These are phyloP conservation scores for Varanus salvator DNA, from an alignment of 2,113 vertebrate species.

Conservation along the genomic window DNA sequence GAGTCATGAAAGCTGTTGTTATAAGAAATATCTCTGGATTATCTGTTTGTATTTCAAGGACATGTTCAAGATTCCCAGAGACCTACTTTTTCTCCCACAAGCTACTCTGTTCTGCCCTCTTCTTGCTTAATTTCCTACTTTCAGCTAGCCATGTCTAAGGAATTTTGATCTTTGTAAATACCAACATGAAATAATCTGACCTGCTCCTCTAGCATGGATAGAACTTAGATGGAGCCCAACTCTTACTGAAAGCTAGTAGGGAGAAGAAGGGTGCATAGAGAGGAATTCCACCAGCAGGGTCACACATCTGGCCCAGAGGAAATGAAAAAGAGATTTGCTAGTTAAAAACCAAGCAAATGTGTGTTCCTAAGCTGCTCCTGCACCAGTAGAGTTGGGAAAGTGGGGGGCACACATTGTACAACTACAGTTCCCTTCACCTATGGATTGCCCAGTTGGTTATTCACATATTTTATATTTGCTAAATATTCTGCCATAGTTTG, in stretches of 20 bases:
- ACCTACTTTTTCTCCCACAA: neutral
- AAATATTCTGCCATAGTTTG: neutral
- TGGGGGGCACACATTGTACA: too few species aligned
- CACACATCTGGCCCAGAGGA: too few species aligned
- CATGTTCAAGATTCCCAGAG: neutral
- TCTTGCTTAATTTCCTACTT: neutral
- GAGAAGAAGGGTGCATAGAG: neutral
- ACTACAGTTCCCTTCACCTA: neutral
- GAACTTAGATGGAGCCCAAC: neutral
- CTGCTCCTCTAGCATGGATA: neutral
- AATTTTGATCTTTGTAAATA: neutral
- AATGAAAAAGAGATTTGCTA: too few species aligned
- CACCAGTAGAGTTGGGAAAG: too few species aligned
- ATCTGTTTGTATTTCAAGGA: neutral
- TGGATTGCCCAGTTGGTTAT: neutral
- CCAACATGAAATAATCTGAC: neutral
- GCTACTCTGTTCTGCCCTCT: neutral
- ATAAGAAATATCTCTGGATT: neutral
- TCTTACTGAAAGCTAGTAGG: neutral
- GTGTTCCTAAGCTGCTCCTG: too few species aligned
- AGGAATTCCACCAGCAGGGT: too few species aligned
- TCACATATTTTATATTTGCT: neutral
- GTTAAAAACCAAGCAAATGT: too few species aligned
- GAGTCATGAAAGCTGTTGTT: constrained; percentile 4
- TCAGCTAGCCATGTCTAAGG: neutral